Conservation (phyloP, 2,113 vertebrate species). For the Pedetes capensis region DNA sequence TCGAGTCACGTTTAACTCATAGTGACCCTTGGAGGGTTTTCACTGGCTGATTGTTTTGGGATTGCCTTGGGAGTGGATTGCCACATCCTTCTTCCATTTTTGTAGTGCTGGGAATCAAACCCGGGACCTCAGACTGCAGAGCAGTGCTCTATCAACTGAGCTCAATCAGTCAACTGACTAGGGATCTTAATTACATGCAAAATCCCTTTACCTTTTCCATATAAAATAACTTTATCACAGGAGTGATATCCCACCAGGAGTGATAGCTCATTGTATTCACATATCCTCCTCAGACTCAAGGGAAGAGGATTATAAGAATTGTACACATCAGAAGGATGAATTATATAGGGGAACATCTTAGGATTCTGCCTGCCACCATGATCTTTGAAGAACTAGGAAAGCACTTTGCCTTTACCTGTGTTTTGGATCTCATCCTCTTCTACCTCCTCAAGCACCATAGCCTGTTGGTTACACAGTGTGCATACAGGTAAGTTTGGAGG, state of each 20-base stretch:
- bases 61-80: no score
- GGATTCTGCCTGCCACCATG: neutral
- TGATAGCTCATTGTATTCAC: neutral
- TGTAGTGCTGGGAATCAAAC: no score
- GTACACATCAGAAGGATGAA: neutral
- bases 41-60: no score
- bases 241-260: no score
- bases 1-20: no score
- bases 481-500: neutral
- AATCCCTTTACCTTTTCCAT: neutral
- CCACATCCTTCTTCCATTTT: no score
- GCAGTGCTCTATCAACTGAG: no score
- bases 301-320: neutral
- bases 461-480: neutral
- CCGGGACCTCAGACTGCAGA: no score
- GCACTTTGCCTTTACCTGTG: neutral
- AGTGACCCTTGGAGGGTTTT: no score
- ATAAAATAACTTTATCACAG: neutral
- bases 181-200: neutral
- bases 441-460: neutral
- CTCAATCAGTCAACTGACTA: neutral
- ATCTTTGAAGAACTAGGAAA: neutral
- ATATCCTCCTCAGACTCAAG: neutral
- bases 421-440: neutral
- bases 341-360: neutral